Evolutionary conservation across 2,113 vertebrate genomes (phyloP).

Genomic region (Holacanthus passer): DNA sequence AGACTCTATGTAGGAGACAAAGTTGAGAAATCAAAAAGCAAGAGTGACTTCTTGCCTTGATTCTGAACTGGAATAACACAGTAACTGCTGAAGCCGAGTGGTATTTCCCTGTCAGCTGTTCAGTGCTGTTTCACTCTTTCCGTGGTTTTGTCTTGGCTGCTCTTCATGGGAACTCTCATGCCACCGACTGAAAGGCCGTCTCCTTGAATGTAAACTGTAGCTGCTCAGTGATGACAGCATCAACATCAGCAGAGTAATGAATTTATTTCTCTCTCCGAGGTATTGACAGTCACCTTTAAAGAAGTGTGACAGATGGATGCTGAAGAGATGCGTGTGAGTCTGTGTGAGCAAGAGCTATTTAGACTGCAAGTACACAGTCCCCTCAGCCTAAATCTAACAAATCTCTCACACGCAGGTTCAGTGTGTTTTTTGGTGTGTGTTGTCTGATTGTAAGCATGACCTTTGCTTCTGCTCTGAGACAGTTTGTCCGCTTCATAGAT

Average conservation of each 20-base stretch:
- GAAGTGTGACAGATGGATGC: slow-evolving; percentile 57
- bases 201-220: slow-evolving; percentile 35
- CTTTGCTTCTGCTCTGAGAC: slow-evolving; percentile 24
- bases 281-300: slow-evolving; percentile 43
- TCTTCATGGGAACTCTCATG: slow-evolving; percentile 20
- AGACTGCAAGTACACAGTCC: slow-evolving; percentile 25
- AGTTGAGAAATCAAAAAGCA: slow-evolving; percentile 18
- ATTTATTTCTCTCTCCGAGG: slow-evolving; percentile 46
- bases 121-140: slow-evolving; percentile 49
- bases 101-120: slow-evolving; percentile 55
- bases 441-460: slow-evolving; percentile 17
- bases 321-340: slow-evolving; percentile 1
- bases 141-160: slow-evolving; percentile 19
- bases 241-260: slow-evolving; percentile 42
- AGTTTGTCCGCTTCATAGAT: slow-evolving; percentile 35
- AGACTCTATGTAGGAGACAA: not conserved
- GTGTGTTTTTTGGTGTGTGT: slow-evolving; percentile 43
- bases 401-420: slow-evolving; percentile 35
- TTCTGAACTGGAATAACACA: slow-evolving; percentile 10
- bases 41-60: slow-evolving; percentile 16
- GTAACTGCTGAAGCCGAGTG: slow-evolving; percentile 17
- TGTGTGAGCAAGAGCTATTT: slow-evolving; percentile 22
- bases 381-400: slow-evolving; percentile 35
- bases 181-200: slow-evolving; percentile 18
- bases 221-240: slow-evolving; percentile 35